Conservation (phyloP, 2,888 invertebrate species). For the Polyommatus iphigenia region DNA sequence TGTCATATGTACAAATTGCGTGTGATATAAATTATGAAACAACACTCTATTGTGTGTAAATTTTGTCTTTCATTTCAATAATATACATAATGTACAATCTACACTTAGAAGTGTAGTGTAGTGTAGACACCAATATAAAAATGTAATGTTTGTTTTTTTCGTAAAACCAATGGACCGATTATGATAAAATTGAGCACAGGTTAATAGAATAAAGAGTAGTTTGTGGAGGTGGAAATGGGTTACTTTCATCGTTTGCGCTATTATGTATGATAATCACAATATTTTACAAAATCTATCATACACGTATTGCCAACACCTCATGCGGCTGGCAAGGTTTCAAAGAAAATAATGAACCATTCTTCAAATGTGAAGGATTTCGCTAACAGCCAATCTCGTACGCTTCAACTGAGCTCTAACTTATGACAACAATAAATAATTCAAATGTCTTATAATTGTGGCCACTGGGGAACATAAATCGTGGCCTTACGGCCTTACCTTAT, state of each 20-base stretch:
- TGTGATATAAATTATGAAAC: not conserved
- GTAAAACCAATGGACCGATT: not conserved
- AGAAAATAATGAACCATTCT: not conserved
- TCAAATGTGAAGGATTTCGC: slow-evolving; percentile 8
- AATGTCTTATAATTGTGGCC: slow-evolving; percentile 18
- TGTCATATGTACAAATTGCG: not conserved
- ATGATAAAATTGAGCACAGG: not conserved
- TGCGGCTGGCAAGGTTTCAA: not conserved
- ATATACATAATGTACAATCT: not conserved
- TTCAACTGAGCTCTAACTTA: slow-evolving; percentile 11
- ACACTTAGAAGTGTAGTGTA: too few species aligned
- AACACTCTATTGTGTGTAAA: not conserved
- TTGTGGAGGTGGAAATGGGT: too few species aligned
- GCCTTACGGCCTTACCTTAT: slow-evolving; percentile 5
- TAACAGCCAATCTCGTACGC: not conserved
- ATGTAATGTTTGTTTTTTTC: not conserved
- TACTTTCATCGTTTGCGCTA: too few species aligned
- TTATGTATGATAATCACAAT: not conserved
- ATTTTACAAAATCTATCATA: not conserved
- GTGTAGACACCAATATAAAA: too few species aligned
- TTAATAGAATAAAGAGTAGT: too few species aligned
- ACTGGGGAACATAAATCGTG: not conserved
- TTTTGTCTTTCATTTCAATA: not conserved
- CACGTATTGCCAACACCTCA: not conserved
- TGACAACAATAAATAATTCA: slow-evolving; percentile 14